Evolutionary conservation across 2,888 invertebrate species (phyloP).

Genomic region (Parthenolecanium corni): DNA sequence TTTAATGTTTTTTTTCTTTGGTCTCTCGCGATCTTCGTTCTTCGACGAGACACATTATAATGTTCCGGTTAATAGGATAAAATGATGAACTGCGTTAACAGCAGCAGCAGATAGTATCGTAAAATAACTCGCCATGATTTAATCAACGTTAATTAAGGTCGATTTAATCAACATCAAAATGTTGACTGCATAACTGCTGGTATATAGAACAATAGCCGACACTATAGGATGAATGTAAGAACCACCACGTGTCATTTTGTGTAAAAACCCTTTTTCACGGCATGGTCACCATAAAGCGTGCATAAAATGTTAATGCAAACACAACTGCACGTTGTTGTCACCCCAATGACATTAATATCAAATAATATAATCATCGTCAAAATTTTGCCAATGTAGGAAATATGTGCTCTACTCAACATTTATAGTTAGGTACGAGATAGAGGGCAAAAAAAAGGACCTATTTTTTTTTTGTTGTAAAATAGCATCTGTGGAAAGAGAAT

Average conservation of each 20-base stretch:
- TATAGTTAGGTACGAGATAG: no score
- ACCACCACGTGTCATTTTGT: constrained; percentile 19
- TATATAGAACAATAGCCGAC: constrained; percentile 23
- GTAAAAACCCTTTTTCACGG: constrained; percentile 12
- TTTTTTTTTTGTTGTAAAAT: no score
- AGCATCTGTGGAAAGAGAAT: no score
- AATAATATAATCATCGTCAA: constrained; percentile 1
- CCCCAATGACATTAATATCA: background rate
- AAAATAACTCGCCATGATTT: constrained; percentile 29
- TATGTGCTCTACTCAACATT: no score
- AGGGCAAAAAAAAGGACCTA: no score
- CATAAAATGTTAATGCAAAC: constrained; percentile 8
- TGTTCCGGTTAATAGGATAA: constrained; percentile 24
- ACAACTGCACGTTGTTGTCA: background rate
- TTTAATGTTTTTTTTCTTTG: no score
- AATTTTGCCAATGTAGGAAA: no score
- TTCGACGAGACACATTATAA: constrained; percentile 4
- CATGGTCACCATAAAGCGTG: constrained; percentile 4
- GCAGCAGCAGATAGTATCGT: constrained; percentile 26
- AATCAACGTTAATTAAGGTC: constrained; percentile 29
- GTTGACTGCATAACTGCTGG: constrained; percentile 7
- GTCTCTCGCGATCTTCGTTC: no score
- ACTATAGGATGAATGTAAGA: background rate
- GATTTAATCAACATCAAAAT: constrained; percentile 28
- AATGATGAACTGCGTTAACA: constrained; percentile 26